Evolutionary conservation across 2,888 invertebrate species (phyloP).

Genomic region (Urechis unicinctus): DNA sequence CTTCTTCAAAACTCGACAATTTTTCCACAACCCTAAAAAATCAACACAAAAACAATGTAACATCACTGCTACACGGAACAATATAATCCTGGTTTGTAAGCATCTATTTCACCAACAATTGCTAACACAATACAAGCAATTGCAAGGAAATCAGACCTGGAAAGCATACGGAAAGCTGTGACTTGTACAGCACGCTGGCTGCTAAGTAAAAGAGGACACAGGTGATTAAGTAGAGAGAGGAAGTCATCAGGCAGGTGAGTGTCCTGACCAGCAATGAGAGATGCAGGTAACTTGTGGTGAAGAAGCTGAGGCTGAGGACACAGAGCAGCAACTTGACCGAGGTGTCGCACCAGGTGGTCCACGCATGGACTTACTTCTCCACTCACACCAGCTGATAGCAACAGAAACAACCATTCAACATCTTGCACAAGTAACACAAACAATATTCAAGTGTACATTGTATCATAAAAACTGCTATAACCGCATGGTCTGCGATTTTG

Average conservation of each 20-base stretch:
- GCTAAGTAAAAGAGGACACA: conserved; percentile 36
- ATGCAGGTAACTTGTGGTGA: conserved; percentile 33
- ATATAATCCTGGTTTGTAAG: too few species aligned
- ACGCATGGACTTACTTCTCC: not conserved
- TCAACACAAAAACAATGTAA: too few species aligned
- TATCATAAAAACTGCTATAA: not conserved
- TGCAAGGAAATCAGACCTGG: conserved; percentile 21
- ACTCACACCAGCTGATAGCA: not conserved
- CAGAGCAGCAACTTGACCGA: conserved; percentile 4
- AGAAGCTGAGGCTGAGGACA: conserved; percentile 30
- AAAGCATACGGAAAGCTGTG: conserved; percentile 34
- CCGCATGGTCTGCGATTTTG: not conserved
- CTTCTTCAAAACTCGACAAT: conserved; percentile 24
- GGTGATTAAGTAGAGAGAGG: conserved; percentile 41
- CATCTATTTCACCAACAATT: too few species aligned
- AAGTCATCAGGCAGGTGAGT: conserved; percentile 35
- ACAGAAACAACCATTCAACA: too few species aligned
- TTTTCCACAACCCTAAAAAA: conserved; percentile 26
- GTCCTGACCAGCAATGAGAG: conserved; percentile 37
- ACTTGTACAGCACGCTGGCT: conserved; percentile 29
- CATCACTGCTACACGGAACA: too few species aligned
- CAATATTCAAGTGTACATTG: not conserved
- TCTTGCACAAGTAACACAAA: too few species aligned
- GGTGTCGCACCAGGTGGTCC: conserved; percentile 3
- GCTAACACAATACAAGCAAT: too few species aligned